Conservation (phyloP, 2,113 vertebrate genomes). For the Psittacula cyanocephala region DNA sequence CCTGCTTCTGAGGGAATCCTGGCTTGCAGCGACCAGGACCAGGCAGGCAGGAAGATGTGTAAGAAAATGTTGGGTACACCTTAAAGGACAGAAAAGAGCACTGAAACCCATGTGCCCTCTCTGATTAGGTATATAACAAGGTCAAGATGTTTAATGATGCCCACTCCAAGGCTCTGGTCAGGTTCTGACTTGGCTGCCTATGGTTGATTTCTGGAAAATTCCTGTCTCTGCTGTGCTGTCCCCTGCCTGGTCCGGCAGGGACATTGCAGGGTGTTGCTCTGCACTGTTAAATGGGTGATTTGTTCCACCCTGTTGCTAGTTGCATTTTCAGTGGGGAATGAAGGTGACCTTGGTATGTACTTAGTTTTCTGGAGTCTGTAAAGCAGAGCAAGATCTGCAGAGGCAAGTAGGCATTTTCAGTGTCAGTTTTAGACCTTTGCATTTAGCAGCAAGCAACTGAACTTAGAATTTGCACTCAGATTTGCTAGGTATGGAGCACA, state of each 20-base stretch:
- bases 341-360: neutral
- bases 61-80: neutral
- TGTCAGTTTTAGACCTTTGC: neutral
- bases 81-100: neutral
- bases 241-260: neutral
- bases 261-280: neutral
- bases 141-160: neutral
- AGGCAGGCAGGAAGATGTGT: neutral
- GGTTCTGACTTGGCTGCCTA: neutral
- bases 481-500: neutral
- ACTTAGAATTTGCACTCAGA: neutral
- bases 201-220: accelerated
- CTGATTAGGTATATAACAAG: neutral
- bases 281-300: neutral
- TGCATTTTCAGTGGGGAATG: neutral
- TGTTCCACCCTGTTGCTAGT: neutral
- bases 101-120: neutral
- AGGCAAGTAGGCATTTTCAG: neutral
- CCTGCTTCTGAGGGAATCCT: neutral
- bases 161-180: neutral
- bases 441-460: neutral
- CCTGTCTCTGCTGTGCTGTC: accelerated
- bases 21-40: neutral
- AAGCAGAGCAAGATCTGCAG: neutral
- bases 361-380: neutral